Evolutionary conservation across 2,797 vertebrate genomes (phyloP).

Genomic region (Acridotheres tristis): DNA sequence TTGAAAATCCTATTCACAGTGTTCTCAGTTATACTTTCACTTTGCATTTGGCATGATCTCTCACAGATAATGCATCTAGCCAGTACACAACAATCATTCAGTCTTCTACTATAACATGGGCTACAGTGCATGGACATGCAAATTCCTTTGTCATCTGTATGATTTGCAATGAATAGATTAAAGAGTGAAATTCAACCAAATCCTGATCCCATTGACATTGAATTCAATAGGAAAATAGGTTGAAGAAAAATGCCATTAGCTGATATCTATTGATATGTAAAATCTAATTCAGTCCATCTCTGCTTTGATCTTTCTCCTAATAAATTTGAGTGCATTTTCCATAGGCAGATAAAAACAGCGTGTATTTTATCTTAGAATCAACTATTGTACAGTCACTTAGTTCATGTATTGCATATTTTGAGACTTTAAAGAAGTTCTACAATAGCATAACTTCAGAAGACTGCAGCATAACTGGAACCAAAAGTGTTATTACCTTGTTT

Average conservation of each 20-base stretch:
- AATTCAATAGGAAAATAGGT: constrained; percentile 43
- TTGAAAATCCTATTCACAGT: background rate
- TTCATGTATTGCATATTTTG: background rate
- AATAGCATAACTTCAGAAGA: background rate
- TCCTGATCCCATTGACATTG: constrained; percentile 36
- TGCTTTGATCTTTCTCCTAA: constrained; percentile 58
- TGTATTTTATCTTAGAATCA: background rate
- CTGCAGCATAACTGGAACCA: background rate
- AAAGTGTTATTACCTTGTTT: background rate
- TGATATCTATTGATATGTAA: constrained; percentile 56
- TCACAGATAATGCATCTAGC: constrained; percentile 53
- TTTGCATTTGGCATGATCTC: constrained; percentile 60
- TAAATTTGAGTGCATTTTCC: constrained; percentile 39
- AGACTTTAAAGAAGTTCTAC: background rate
- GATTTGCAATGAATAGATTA: constrained; percentile 36
- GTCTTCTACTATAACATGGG: background rate
- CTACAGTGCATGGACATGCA: constrained; percentile 17
- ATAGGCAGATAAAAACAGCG: constrained; percentile 52
- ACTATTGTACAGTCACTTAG: constrained; percentile 13
- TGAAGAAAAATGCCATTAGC: constrained; percentile 45
- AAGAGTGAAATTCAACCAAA: constrained; percentile 37
- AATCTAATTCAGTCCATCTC: constrained; percentile 60
- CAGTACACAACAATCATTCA: constrained; percentile 13
- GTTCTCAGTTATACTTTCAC: constrained; percentile 40
- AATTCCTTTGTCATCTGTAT: constrained; percentile 33